phyloP scores from a whole-genome alignment of 2,113 vertebrate genomes.

The Pterocles orientalis region DNA sequence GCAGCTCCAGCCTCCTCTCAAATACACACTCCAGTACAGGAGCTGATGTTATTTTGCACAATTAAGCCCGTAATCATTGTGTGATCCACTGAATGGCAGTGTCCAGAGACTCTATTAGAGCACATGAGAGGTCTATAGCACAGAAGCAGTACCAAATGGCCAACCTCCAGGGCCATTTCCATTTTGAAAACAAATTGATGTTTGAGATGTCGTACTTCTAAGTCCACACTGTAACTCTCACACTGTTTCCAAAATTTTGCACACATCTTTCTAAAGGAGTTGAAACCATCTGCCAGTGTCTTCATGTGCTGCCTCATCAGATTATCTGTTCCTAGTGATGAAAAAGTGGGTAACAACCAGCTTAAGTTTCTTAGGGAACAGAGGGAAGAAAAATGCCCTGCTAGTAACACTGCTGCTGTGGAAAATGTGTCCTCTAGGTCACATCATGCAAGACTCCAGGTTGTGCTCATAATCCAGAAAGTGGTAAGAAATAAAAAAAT shows the following conservation, averaged over 20 bases:
- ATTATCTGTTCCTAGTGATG: background rate
- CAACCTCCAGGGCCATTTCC: background rate
- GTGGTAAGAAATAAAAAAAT: background rate
- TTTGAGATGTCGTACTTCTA: background rate
- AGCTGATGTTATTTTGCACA: background rate
- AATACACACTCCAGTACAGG: background rate
- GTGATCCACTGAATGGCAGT: background rate
- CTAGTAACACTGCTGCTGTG: background rate
- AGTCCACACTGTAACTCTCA: background rate
- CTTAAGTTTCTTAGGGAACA: background rate
- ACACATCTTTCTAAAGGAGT: background rate
- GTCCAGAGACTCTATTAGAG: background rate
- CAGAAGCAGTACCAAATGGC: background rate
- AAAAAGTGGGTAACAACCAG: background rate
- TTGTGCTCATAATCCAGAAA: background rate
- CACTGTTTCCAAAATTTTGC: background rate
- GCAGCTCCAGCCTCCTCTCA: background rate
- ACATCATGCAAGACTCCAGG: background rate
- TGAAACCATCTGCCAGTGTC: background rate
- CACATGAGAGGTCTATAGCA: background rate
- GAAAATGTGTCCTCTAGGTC: background rate
- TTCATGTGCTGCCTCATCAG: background rate
- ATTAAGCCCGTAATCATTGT: background rate
- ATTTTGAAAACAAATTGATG: background rate
- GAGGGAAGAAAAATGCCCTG: background rate